Conservation (phyloP, 2,888 invertebrate genomes). For the Scaptomyza polygonia region DNA sequence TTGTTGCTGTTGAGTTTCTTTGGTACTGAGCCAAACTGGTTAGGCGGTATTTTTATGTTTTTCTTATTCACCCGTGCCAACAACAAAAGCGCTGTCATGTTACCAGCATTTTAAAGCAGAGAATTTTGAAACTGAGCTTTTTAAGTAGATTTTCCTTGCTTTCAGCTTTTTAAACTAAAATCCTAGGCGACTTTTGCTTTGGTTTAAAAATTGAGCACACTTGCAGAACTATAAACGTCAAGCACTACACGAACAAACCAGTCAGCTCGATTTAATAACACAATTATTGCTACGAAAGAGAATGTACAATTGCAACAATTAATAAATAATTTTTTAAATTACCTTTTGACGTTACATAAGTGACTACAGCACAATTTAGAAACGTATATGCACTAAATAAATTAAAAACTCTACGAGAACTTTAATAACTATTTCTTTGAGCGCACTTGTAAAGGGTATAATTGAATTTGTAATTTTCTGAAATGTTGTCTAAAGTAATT, state of each 20-base stretch:
- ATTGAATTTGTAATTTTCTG: conserved; percentile 31
- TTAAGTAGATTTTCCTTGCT: conserved; percentile 25
- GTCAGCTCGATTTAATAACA: conserved; percentile 28
- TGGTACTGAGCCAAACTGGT: conserved; percentile 30
- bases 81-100: conserved; percentile 17
- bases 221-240: neutral
- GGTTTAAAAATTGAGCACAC: neutral
- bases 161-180: neutral
- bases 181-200: neutral
- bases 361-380: conserved; percentile 2
- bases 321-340: conserved; percentile 53
- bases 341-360: conserved; percentile 40
- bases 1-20: conserved; percentile 15
- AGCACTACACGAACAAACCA: conserved; percentile 3
- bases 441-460: conserved; percentile 17
- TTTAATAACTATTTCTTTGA: conserved; percentile 36
- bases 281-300: conserved; percentile 46
- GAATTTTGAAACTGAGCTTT: conserved; percentile 42
- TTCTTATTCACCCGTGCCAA: conserved; percentile 43
- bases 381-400: neutral
- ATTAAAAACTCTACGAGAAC: conserved; percentile 38
- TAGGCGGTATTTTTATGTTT: conserved; percentile 38
- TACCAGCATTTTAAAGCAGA: conserved; percentile 24
- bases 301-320: conserved; percentile 58
- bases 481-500: conserved; percentile 1